Percentiles rank a stretch among this genome's conserved stretches.
Conservation (phyloP, 2,113 vertebrate genomes). For the Brachirus orientalis region DNA sequence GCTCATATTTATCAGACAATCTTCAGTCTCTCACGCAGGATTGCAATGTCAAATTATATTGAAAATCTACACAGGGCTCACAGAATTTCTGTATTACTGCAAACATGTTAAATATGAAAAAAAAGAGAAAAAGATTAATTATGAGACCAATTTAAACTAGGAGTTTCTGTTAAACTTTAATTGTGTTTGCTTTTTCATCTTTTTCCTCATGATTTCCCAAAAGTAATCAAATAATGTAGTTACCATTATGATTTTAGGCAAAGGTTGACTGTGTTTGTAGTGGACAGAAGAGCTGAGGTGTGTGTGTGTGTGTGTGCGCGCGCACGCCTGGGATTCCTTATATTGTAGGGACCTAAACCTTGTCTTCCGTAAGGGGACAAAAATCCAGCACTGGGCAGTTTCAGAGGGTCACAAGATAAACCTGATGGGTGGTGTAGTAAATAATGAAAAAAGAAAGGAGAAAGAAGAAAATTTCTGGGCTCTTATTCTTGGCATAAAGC, state of each 20-base stretch:
- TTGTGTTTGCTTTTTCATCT: neutral
- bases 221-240: neutral
- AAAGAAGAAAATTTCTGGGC: too few relatives aligned
- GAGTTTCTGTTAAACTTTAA: neutral
- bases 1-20: constrained; percentile 63
- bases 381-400: too few relatives aligned
- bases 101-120: constrained; percentile 24
- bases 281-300: too few relatives aligned
- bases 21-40: constrained; percentile 24
- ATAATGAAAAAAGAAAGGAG: too few relatives aligned
- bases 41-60: constrained; percentile 52
- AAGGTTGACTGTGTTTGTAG: constrained; percentile 2
- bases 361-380: too few relatives aligned
- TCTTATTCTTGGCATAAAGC: too few relatives aligned
- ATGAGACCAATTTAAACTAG: constrained; percentile 4
- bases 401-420: too few relatives aligned
- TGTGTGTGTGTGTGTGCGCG: neutral
- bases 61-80: constrained; percentile 28
- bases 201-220: neutral
- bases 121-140: neutral
- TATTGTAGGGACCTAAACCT: too few relatives aligned
- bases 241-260: neutral
- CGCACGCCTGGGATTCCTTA: too few relatives aligned
- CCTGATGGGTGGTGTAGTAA: too few relatives aligned
- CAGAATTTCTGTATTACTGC: constrained; percentile 7